phyloP scores from a whole-genome alignment of 2,797 vertebrate species.

The Xerus rutilus region DNA sequence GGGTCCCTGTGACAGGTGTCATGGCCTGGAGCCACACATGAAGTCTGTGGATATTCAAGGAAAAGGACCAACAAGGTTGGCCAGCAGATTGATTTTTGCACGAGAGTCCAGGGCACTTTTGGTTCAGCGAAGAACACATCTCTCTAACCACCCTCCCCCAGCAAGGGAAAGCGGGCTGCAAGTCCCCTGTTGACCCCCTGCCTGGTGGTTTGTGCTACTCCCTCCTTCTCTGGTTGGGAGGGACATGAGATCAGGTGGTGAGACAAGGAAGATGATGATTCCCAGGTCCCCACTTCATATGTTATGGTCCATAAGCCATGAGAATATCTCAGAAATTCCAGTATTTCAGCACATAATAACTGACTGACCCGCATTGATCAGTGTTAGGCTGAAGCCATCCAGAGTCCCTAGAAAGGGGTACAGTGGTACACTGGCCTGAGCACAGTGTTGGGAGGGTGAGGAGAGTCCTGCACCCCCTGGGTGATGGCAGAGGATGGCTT shows the following conservation, averaged over 20 bases:
- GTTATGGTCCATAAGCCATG: constrained; percentile 29
- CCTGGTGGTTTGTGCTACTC: background rate
- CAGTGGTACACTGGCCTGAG: background rate
- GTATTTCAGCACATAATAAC: constrained; percentile 35
- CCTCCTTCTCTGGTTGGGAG: background rate
- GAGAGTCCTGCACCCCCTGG: background rate
- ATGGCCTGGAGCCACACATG: background rate
- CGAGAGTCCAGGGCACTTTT: background rate
- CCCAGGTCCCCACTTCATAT: constrained; percentile 41
- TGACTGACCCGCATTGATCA: background rate
- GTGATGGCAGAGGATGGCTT: background rate
- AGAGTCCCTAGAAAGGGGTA: background rate
- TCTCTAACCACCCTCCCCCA: too few species aligned
- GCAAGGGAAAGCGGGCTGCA: too few species aligned
- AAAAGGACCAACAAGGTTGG: rapidly evolving
- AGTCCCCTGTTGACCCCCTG: background rate
- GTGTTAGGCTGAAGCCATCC: background rate
- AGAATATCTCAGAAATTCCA: constrained; percentile 52
- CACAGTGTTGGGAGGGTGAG: background rate
- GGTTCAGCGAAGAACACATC: background rate
- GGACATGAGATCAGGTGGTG: background rate
- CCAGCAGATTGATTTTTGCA: background rate
- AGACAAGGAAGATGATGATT: background rate
- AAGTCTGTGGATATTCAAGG: background rate
- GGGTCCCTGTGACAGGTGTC: background rate